These are phyloP conservation scores for Pseudotriccus pelzelni DNA, from an alignment of 2,797 vertebrate species.

Conservation along the genomic window DNA sequence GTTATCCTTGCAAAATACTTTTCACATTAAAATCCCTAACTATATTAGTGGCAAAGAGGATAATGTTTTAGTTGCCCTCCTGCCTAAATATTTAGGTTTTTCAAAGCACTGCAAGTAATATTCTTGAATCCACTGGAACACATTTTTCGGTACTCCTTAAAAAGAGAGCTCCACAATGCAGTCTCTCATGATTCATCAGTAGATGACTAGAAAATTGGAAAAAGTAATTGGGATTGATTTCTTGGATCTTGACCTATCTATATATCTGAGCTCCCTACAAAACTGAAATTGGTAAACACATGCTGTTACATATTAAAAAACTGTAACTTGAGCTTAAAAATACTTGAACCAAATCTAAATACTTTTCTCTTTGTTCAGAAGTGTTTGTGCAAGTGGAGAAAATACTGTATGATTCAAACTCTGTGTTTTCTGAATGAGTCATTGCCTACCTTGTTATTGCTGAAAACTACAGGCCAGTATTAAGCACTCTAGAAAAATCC, in stretches of 20 bases:
- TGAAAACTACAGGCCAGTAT: background rate
- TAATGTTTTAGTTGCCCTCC: background rate
- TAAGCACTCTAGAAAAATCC: background rate
- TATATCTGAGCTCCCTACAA: conserved; percentile 3
- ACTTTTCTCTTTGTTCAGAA: conserved; percentile 10
- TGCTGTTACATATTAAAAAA: conserved; percentile 12
- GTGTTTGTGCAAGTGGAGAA: conserved; percentile 25
- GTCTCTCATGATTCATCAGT: background rate
- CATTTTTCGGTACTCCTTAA: background rate
- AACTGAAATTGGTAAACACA: background rate
- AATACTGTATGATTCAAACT: background rate
- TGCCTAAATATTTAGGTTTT: background rate
- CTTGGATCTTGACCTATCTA: conserved; percentile 1
- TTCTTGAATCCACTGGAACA: background rate
- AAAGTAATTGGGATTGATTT: background rate
- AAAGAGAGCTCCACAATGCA: background rate
- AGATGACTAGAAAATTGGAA: conserved; percentile 12
- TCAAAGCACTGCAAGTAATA: background rate
- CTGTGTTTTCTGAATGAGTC: background rate
- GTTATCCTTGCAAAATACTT: background rate
- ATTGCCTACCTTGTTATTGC: background rate
- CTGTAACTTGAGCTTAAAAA: conserved; percentile 29
- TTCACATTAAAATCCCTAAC: background rate
- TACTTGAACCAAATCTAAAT: conserved; percentile 1
- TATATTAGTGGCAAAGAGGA: background rate